Evolutionary conservation across 2,797 vertebrate genomes (phyloP).

Genomic region (Gobio occitaniae): DNA sequence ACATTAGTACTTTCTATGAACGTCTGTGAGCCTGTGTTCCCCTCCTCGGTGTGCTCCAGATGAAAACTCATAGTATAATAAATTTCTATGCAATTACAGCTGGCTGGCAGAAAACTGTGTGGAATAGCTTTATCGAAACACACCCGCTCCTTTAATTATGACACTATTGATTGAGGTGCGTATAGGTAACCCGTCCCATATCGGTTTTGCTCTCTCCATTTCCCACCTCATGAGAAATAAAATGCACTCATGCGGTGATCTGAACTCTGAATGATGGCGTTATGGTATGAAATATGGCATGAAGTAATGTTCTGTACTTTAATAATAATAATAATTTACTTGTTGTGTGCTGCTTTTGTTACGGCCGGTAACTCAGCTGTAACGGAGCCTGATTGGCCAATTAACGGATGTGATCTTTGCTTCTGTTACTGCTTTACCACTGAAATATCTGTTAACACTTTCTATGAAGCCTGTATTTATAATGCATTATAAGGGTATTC

Average conservation of each 20-base stretch:
- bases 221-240: slow-evolving; percentile 61
- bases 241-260: slow-evolving; percentile 16
- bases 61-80: slow-evolving; percentile 74
- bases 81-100: slow-evolving; percentile 73
- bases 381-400: neutral
- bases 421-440: no score
- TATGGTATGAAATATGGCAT: slow-evolving; percentile 16
- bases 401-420: neutral
- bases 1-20: slow-evolving; percentile 62
- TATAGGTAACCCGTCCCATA: slow-evolving; percentile 64
- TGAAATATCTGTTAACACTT: neutral
- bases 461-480: no score
- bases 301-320: neutral
- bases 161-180: slow-evolving; percentile 74
- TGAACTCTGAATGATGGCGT: slow-evolving; percentile 31
- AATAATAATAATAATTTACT: neutral
- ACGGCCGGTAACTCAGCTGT: neutral
- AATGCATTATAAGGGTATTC: no score
- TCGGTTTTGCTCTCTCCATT: slow-evolving; percentile 64
- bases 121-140: slow-evolving; percentile 79
- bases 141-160: slow-evolving; percentile 76
- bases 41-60: slow-evolving; percentile 48
- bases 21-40: slow-evolving; percentile 30
- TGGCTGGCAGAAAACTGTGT: slow-evolving; percentile 66
- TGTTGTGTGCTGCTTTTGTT: neutral